Evolutionary conservation across 2,113 vertebrate genomes (phyloP).

Genomic region (Hyla sarda): DNA sequence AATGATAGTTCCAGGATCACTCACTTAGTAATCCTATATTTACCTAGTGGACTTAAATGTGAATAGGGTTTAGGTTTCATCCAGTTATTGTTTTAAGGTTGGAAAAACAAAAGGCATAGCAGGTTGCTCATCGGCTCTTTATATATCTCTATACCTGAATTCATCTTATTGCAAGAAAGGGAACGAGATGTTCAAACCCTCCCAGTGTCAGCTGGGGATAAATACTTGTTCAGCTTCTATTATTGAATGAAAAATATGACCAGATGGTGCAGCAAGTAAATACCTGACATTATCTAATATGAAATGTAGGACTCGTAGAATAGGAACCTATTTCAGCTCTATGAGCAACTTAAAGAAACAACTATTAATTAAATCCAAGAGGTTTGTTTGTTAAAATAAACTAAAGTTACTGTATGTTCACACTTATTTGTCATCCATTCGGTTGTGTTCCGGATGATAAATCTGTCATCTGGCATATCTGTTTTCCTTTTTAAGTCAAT

Average conservation of each 20-base stretch:
- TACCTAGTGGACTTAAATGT: neutral
- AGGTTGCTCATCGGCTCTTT: neutral
- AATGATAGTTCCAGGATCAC: neutral
- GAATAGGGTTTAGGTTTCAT: neutral
- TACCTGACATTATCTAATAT: neutral
- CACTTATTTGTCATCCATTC: neutral
- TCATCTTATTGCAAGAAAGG: neutral
- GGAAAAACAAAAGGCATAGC: neutral
- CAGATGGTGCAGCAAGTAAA: neutral
- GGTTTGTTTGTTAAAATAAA: neutral
- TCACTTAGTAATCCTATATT: slow-evolving; percentile 12
- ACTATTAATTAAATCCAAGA: neutral
- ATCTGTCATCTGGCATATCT: neutral
- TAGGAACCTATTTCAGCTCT: neutral
- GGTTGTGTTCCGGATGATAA: neutral
- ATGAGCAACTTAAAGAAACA: neutral
- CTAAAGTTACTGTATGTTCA: neutral
- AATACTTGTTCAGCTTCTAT: neutral
- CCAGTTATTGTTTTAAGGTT: neutral
- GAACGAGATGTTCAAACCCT: neutral
- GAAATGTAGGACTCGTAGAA: neutral
- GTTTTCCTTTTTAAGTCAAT: neutral
- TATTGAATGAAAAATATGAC: slow-evolving; percentile 2
- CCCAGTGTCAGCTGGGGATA: neutral
- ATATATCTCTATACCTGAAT: neutral